Base-by-base conservation (phyloP, 1,140 invertebrate genomes). In the Drosophila chauvacae region DNA sequence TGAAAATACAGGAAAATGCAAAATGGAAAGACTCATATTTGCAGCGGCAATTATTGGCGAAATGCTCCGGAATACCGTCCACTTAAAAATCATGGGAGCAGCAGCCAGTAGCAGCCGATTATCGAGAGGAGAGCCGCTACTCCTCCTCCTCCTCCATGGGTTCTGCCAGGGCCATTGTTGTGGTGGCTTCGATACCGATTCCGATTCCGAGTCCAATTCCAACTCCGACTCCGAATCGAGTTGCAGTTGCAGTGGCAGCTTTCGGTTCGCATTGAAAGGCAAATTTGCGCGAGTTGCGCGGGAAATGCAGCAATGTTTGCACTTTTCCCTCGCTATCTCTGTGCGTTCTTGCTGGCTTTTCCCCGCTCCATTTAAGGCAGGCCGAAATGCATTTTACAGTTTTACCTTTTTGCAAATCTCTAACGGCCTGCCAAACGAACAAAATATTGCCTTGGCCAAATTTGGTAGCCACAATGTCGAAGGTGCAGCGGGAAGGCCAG, bases 361-460 rank as follows among this genome's bases (percentile, higher is more conserved):
- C 77, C 69, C 73, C 72, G 75, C 61, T 69, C 85, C 85, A 85
- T 90, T 90, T 90, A 90, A 76, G 85, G 85, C 61, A 69, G 39
- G 55, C 63, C 71, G 83, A 81, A 88, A 85, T 81, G 85, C 85
- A 90, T 85, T 88, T 87, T 88, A 90, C 85, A 74, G 84, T 84
- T 90, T 74, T 66, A 68, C 53, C 62, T 69, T 72, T 42, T 74
- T 56, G 79, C 78, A 86, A 85, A 85, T 85, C 82, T 86, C 85
- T 79, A 86, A 81, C 83, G 79, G 83, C 83, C 74, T 71, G 70
- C 70, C 70, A 73, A 73, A 72, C 41, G 33, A 64, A 81, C 61
- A 87, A 90, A 90, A 90, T 90, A 90, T 90, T 90, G 81, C 74
- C 80, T 53, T 61, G 42, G 58, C 85, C 85, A 88, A 88, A 90